Evolutionary conservation across 2,888 invertebrate genomes (phyloP).

Genomic region (Hypomecis punctinalis): DNA sequence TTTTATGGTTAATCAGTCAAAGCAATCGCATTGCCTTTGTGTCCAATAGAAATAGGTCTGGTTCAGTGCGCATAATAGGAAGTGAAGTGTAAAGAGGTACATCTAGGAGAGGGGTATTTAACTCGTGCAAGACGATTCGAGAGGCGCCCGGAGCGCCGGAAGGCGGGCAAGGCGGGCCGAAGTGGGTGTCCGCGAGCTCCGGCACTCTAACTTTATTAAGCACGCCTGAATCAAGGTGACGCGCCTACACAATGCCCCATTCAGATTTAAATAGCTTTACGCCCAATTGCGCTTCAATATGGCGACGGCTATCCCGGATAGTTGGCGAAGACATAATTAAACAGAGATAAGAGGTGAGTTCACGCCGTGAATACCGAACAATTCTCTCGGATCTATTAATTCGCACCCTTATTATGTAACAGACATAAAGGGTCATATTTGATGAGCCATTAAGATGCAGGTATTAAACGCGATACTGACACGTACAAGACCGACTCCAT

Average conservation of each 20-base stretch:
- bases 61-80: slow-evolving; percentile 58
- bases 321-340: slow-evolving; percentile 75
- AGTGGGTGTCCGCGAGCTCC: slow-evolving; percentile 64
- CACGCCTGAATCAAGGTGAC: slow-evolving; percentile 80
- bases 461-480: not conserved
- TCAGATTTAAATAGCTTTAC: slow-evolving; percentile 85
- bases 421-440: slow-evolving; percentile 24
- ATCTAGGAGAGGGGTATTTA: slow-evolving; percentile 60
- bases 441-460: slow-evolving; percentile 6
- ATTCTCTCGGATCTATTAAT: slow-evolving; percentile 45
- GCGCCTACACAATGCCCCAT: slow-evolving; percentile 81
- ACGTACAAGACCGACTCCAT: not conserved
- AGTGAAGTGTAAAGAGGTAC: slow-evolving; percentile 58
- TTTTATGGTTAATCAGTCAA: slow-evolving; percentile 34
- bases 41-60: slow-evolving; percentile 42
- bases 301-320: slow-evolving; percentile 73
- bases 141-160: slow-evolving; percentile 60
- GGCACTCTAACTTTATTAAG: slow-evolving; percentile 81
- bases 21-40: slow-evolving; percentile 46
- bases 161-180: slow-evolving; percentile 54
- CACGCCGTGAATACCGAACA: slow-evolving; percentile 50
- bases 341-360: slow-evolving; percentile 69
- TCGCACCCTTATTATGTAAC: slow-evolving; percentile 39
- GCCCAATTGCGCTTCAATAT: slow-evolving; percentile 83
- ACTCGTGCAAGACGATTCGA: slow-evolving; percentile 65